Percentiles rank a stretch among this genome's conserved stretches.
Conservation (phyloP, 2,797 vertebrate genomes). For the Parauchenoglanis ngamensis region DNA sequence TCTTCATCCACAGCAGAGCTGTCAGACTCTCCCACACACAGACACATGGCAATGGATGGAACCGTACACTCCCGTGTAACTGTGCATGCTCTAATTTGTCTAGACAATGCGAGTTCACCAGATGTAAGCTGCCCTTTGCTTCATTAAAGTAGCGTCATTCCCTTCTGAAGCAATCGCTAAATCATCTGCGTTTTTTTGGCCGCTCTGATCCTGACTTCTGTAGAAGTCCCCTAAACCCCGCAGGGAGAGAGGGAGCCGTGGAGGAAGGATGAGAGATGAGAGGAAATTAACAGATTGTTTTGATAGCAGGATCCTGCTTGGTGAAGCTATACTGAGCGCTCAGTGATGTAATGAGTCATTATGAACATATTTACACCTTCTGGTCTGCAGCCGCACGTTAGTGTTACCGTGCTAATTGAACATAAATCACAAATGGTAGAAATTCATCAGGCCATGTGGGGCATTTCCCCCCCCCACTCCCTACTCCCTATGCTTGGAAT, state of each 20-base stretch:
- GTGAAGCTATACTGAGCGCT: neutral
- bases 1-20: neutral
- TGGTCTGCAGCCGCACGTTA: conserved; percentile 4
- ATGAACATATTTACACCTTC: conserved; percentile 41
- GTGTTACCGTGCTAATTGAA: conserved; percentile 47
- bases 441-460: neutral
- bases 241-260: neutral
- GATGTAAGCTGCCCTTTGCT: neutral
- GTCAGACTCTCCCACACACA: neutral
- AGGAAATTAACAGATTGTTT: conserved; percentile 23
- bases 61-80: neutral
- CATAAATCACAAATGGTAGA: conserved; percentile 30
- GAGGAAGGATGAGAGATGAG: neutral
- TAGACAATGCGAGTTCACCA: neutral
- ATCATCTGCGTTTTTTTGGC: neutral
- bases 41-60: neutral
- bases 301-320: conserved; percentile 5
- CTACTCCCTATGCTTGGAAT: no score
- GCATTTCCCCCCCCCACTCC: neutral
- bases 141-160: neutral
- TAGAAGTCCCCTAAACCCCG: neutral
- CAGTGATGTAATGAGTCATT: conserved; percentile 43
- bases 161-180: neutral
- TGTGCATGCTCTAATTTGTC: neutral
- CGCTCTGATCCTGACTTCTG: neutral